Base-by-base conservation (phyloP, 2,113 vertebrate species). In the Laterallus jamaicensis region DNA sequence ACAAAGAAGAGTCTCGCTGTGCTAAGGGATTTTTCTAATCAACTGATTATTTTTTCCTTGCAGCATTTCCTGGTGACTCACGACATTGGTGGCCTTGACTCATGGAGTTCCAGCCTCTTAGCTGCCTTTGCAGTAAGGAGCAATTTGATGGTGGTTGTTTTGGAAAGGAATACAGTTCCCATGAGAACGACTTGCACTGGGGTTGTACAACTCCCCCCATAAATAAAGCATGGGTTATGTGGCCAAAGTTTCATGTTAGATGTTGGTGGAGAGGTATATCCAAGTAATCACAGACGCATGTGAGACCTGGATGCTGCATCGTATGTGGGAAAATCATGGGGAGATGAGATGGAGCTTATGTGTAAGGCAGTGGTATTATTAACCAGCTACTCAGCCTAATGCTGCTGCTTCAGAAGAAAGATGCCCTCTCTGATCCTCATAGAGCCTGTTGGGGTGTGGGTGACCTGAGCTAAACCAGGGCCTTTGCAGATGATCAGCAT, bases 31-130 rank as follows among this genome's bases (percentile, higher is more conserved):
- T 66, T 86, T 69, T 28, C 76, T 92, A 3, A 77, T 1, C 3
- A 9, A 8, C 16, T 67, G 7, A 13, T 47, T 47, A 0, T 18
- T 49, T 52, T 44, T 91, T 91, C 29, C 80, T 92, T 68, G 5
- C 37, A 94, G 95, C 2, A 1, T 19, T 54, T 18, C 29, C 4
- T 14, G 0, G 0, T 5, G 0, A 32, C 55, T 17, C 2, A 60
- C 0, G 0, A 0, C 3, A 0, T 5, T 0, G 4, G 0, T 2
- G 1, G 7, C 10, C 6, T 2, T 2, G n/a, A 70, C 5, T 7
- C 5, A 0, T 16, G 35, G 90, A 24, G 5, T 40, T 3, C 4
- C 15, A 1, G 84, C 86, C 84, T 76, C n/a, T 0, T 94, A 25
- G 7, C 86, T 12, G 44, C 69, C 62, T 62, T 96, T 69, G 81